These are phyloP conservation scores for Sicus ferrugineus DNA, from an alignment of 2,888 invertebrate genomes.

Conservation along the genomic window DNA sequence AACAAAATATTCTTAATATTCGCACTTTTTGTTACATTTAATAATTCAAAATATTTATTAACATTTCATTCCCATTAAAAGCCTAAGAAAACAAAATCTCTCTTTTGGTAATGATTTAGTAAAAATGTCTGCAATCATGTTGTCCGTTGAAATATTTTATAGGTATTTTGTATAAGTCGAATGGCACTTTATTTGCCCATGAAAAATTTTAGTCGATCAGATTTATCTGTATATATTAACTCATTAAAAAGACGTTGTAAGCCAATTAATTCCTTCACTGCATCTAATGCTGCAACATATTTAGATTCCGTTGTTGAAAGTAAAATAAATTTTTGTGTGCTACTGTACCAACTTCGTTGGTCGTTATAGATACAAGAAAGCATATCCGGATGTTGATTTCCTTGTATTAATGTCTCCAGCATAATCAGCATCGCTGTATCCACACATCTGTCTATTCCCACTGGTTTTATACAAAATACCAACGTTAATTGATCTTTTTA, in stretches of 20 bases:
- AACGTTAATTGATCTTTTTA: too few species aligned
- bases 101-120: not conserved
- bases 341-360: not conserved
- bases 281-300: slow-evolving; percentile 1
- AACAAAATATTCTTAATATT: too few species aligned
- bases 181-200: too few species aligned
- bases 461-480: slow-evolving; percentile 8
- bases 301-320: not conserved
- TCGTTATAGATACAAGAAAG: not conserved
- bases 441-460: too few species aligned
- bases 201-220: not conserved
- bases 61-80: not conserved
- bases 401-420: not conserved
- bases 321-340: not conserved
- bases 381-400: slow-evolving; percentile 3
- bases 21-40: too few species aligned
- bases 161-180: not conserved
- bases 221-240: not conserved
- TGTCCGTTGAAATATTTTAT: not conserved
- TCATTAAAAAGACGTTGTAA: not conserved
- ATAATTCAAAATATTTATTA: too few species aligned
- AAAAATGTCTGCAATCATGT: too few species aligned
- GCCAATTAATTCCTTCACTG: too few species aligned
- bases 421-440: slow-evolving; percentile 2
- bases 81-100: not conserved